These are phyloP conservation scores for Nymphalis c-album DNA, from an alignment of 2,888 invertebrate species.

Conservation along the genomic window DNA sequence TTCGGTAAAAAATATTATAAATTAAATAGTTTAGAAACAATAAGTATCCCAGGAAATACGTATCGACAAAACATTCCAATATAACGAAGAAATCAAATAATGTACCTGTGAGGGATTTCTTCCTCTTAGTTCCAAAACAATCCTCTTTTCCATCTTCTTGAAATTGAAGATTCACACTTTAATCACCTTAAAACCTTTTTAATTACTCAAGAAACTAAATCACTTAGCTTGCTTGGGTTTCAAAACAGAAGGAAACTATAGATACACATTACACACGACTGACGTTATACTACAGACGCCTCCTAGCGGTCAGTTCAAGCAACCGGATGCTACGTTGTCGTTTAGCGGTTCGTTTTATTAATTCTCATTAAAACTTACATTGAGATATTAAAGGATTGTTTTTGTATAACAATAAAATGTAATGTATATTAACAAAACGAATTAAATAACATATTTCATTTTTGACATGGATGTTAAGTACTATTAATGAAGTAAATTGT, in stretches of 20 bases:
- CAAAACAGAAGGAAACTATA: slow-evolving; percentile 82
- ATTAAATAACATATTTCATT: neutral
- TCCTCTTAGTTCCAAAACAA: slow-evolving; percentile 96
- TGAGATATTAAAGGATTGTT: slow-evolving; percentile 1
- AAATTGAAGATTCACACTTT: slow-evolving; percentile 57
- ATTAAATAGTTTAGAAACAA: slow-evolving; percentile 31
- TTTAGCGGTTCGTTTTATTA: slow-evolving; percentile 47
- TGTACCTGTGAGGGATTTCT: slow-evolving; percentile 94
- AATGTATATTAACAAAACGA: neutral
- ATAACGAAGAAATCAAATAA: slow-evolving; percentile 62
- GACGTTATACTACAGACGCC: slow-evolving; percentile 76
- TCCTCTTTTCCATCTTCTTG: slow-evolving; percentile 93
- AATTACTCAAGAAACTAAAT: slow-evolving; percentile 72
- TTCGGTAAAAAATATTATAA: slow-evolving; percentile 20
- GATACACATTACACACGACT: slow-evolving; percentile 73
- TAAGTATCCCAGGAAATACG: slow-evolving; percentile 69
- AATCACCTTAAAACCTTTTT: slow-evolving; percentile 60
- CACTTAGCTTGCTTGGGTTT: slow-evolving; percentile 82
- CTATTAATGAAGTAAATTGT: slow-evolving; percentile 16
- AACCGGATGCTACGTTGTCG: slow-evolving; percentile 59
- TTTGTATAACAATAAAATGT: neutral
- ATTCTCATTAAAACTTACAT: slow-evolving; percentile 19
- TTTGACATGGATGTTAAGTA: neutral
- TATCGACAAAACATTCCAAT: slow-evolving; percentile 81
- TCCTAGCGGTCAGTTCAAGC: slow-evolving; percentile 62